These are phyloP conservation scores for Trachelus stipa DNA, from an alignment of 2,888 invertebrate genomes.

Conservation along the genomic window DNA sequence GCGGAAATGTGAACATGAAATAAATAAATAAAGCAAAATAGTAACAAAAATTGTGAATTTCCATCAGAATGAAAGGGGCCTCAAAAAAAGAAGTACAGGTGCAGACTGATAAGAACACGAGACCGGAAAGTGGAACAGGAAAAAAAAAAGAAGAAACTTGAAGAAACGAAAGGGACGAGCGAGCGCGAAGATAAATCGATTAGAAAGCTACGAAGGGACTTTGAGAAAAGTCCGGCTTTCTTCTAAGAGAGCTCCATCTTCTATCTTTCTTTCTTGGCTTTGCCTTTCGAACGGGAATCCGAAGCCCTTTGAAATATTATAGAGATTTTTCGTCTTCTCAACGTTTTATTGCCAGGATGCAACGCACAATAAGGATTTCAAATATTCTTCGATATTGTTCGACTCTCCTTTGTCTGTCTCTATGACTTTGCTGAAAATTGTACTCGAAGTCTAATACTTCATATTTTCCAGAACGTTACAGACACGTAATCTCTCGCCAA, in stretches of 20 bases:
- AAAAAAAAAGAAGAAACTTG: too few relatives aligned
- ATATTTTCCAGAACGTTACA: not conserved
- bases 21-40: not conserved
- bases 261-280: not conserved
- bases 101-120: not conserved
- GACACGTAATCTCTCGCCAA: not conserved
- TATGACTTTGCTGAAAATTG: not conserved
- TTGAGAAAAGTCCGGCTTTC: not conserved
- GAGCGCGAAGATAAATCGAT: not conserved
- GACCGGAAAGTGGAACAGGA: not conserved
- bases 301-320: not conserved
- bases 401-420: not conserved
- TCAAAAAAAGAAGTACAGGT: not conserved
- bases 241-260: not conserved
- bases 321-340: not conserved
- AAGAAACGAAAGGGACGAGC: not conserved
- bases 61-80: not conserved
- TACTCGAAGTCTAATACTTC: not conserved
- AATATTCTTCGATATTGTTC: not conserved
- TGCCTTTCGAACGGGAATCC: not conserved
- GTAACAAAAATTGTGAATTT: not conserved
- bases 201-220: not conserved
- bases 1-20: not conserved
- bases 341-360: not conserved
- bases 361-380: not conserved